Evolutionary conservation across 30 jellyfish, hydroid and myxozoan species (phyloP), one percentile per base, ranked within the genome.

Genomic region (Hydra vulgaris): DNA sequence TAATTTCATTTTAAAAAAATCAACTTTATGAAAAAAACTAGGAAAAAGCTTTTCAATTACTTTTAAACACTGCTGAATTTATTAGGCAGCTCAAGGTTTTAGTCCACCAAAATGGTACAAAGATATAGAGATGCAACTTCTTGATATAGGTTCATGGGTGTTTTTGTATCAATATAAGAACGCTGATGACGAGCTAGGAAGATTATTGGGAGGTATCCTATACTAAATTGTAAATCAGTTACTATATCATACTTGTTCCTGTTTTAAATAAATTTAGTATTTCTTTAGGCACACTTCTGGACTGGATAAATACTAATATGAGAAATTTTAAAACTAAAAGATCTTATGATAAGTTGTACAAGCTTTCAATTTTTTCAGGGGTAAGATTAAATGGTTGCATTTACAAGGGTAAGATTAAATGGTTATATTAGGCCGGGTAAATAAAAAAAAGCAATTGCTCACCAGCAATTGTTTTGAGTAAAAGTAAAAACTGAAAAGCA

Each of bases 271-370:
- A 3, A 40, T 40, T 12, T 40, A 3, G 5, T 40, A 40, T 40
- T 40, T 40, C 61, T 40, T 40, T 18, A 75, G 83, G 83, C n/a
- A 22, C 83, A 15, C 67, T 75, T 66, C 26, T 75, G 66, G 83
- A 70, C n/a, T 21, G 23, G n/a, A 75, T 75, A 18, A 75, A 75
- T 70, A 0, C 53, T 5, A 53, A 53, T 0, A 75, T 75, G 83
- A 19, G 17, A 75, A 54, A 20, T 15, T 75, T 0, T 26, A 21
- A 25, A 0, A 4, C n/a, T 25, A 70, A 70, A 21, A 75, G 7
- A 26, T 26, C 61, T 40, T 40, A 75, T 0, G 83, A 75, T 75
- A 16, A 27, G 5, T 21, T 54, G 53, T 26, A 8, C 67, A 75
- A 75, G 66, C 70, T 75, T 18, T 21, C 24, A 17, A 1, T 75